Conservation (phyloP, 2,113 vertebrate genomes). For the Marmota monax region DNA sequence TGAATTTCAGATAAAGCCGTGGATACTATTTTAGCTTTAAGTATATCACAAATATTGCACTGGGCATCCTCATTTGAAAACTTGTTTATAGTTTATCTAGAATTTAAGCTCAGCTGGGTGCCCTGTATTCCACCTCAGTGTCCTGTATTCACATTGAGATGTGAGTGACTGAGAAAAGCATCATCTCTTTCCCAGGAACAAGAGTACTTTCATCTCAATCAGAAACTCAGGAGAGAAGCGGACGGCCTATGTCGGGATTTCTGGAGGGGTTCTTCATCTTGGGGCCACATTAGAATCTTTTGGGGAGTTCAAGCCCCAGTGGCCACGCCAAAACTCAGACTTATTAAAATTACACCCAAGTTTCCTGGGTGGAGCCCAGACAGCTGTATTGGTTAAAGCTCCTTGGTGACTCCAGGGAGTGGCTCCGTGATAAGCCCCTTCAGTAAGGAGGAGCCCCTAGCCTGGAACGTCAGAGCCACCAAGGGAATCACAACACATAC, state of each 20-base stretch:
- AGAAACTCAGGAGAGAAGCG: not conserved
- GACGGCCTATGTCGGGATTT: not conserved
- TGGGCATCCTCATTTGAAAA: not conserved
- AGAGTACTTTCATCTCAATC: not conserved
- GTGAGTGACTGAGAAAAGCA: not conserved
- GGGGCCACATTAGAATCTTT: not conserved
- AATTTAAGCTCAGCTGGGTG: not conserved
- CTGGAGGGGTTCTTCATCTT: not conserved
- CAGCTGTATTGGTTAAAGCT: conserved; percentile 43
- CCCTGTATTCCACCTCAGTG: not conserved
- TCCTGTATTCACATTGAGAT: not conserved
- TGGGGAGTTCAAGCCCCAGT: not conserved
- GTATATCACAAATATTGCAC: not conserved
- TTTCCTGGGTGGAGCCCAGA: not conserved
- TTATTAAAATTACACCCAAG: conserved; percentile 43
- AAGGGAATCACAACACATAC: not conserved
- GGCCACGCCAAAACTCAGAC: not conserved
- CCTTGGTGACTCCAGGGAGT: not conserved
- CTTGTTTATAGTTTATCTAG: not conserved
- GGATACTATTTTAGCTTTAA: not conserved
- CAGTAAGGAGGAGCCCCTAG: conserved; percentile 17
- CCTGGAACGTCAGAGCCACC: not conserved
- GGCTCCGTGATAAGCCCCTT: not conserved
- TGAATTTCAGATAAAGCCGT: conserved; percentile 1
- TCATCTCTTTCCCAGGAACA: not conserved